Evolutionary conservation across 2,797 vertebrate genomes (phyloP).

Genomic region (Danio albolineatus): DNA sequence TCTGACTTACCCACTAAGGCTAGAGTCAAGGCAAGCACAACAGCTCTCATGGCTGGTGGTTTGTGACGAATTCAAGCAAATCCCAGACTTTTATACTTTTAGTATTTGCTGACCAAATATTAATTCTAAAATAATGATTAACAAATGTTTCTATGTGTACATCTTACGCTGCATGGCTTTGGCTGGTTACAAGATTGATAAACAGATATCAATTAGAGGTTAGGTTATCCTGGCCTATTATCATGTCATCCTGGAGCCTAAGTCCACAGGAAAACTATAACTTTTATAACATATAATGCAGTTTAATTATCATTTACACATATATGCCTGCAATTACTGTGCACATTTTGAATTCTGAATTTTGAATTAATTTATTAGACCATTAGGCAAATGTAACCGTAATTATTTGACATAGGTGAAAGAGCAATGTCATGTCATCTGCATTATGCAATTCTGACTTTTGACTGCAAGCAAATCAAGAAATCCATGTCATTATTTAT

Average conservation of each 20-base stretch:
- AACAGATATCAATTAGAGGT: conserved; percentile 34
- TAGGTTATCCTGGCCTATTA: conserved; percentile 50
- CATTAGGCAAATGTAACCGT: neutral
- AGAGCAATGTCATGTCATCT: neutral
- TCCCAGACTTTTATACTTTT: conserved; percentile 31
- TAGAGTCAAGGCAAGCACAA: conserved; percentile 66
- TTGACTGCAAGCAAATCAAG: neutral
- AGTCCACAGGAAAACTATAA: conserved; percentile 15
- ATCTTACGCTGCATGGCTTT: neutral
- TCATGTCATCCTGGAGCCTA: neutral
- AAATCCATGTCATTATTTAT: neutral
- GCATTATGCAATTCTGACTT: neutral
- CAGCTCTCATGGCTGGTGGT: conserved; percentile 61
- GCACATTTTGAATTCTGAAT: neutral
- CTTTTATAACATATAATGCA: neutral
- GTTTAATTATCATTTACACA: neutral
- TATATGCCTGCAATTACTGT: neutral
- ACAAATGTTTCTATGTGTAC: conserved; percentile 22
- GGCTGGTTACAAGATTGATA: neutral
- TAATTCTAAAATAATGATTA: conserved; percentile 51
- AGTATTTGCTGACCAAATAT: conserved; percentile 25
- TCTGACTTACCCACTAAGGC: conserved; percentile 70
- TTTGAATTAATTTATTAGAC: neutral
- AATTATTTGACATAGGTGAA: neutral
- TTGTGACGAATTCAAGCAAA: conserved; percentile 32